Percentiles rank a stretch among this genome's conserved stretches.
Evolutionary conservation across 2,113 vertebrate species (phyloP).

Genomic region (Nibea coibor): DNA sequence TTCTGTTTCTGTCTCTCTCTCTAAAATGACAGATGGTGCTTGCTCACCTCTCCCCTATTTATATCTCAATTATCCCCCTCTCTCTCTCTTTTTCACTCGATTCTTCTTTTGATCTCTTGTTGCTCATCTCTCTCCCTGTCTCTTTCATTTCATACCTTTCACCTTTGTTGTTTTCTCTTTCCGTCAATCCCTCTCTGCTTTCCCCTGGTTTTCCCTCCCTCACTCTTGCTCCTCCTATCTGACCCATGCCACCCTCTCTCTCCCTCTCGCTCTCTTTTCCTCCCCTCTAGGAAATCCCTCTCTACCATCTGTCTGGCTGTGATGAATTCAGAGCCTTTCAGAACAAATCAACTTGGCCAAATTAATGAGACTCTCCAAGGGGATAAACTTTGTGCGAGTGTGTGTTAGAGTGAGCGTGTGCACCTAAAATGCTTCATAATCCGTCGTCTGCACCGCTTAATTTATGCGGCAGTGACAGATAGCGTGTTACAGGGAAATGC

Average conservation of each 20-base stretch:
- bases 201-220: constrained; percentile 10
- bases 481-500: constrained; percentile 30
- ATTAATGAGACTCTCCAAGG: constrained; percentile 69
- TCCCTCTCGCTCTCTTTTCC: not conserved
- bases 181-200: not conserved
- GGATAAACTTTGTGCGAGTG: constrained; percentile 64
- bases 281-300: constrained; percentile 75
- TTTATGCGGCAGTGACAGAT: constrained; percentile 55
- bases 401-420: constrained; percentile 24
- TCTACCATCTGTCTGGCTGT: constrained; percentile 70
- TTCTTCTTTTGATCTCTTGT: constrained; percentile 19
- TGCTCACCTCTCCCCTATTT: constrained; percentile 30
- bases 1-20: constrained; percentile 26
- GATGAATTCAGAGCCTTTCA: constrained; percentile 71
- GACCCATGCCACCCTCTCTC: constrained; percentile 3
- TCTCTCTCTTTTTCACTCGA: constrained; percentile 17
- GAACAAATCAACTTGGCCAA: constrained; percentile 72
- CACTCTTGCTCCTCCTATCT: not conserved
- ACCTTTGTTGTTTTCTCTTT: not conserved
- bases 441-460: constrained; percentile 47
- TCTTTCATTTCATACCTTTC: not conserved
- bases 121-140: not conserved
- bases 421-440: constrained; percentile 66
- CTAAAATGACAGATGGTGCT: constrained; percentile 52
- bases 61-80: constrained; percentile 9